A percentile compares a stretch with the other conserved stretches of the same genome.
These are phyloP conservation scores for Drosophila rhopaloa DNA, from an alignment of 1,140 invertebrate species.

Conservation along the genomic window DNA sequence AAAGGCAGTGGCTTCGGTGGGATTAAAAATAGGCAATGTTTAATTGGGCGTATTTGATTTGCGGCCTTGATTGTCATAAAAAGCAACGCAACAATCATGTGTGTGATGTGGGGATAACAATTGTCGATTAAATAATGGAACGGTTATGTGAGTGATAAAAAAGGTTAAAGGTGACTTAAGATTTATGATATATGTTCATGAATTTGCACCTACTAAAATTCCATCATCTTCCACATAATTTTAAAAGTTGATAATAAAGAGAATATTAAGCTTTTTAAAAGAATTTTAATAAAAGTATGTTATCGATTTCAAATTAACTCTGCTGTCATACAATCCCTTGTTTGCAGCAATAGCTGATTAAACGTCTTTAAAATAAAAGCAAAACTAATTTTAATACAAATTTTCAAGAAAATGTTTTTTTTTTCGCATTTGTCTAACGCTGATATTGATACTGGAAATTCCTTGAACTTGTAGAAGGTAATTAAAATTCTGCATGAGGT, in stretches of 20 bases:
- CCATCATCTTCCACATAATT: no score
- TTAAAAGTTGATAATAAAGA: no score
- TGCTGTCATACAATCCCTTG: no score
- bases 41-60: constrained; percentile 81
- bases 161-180: constrained; percentile 2
- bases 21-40: constrained; percentile 61
- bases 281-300: no score
- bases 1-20: constrained; percentile 29
- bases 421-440: neutral
- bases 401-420: no score
- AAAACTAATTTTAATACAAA: no score
- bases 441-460: neutral
- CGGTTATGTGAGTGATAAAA: constrained; percentile 17
- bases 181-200: neutral
- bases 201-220: no score
- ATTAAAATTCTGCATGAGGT: neutral
- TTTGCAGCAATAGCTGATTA: no score
- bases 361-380: no score
- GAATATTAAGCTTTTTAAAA: no score
- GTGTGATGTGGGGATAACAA: constrained; percentile 45
- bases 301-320: no score
- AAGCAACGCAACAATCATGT: constrained; percentile 59
- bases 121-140: constrained; percentile 59
- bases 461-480: neutral
- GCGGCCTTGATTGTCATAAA: constrained; percentile 62